These are phyloP conservation scores for Enteromius fasciolatus DNA, from an alignment of 2,797 vertebrate species.

Conservation along the genomic window DNA sequence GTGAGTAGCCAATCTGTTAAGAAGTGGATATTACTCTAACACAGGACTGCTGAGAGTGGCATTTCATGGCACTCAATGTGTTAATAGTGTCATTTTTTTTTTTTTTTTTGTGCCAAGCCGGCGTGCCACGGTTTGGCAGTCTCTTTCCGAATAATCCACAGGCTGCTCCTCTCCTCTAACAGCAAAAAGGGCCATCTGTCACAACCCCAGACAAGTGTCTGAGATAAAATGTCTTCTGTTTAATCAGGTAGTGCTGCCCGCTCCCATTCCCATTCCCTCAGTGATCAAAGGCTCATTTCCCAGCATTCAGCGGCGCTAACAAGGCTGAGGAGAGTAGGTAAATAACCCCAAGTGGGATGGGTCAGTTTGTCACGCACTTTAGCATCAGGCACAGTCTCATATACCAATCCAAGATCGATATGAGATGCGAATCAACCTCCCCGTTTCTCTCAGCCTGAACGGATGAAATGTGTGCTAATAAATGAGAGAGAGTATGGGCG, in stretches of 20 bases:
- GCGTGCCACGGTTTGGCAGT: slow-evolving; percentile 66
- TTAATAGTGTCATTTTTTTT: slow-evolving; percentile 70
- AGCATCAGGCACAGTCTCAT: slow-evolving; percentile 32
- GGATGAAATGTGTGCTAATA: slow-evolving; percentile 53
- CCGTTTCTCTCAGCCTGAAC: slow-evolving; percentile 31
- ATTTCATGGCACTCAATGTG: slow-evolving; percentile 49
- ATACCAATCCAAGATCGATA: slow-evolving; percentile 45
- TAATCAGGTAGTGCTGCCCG: slow-evolving; percentile 55
- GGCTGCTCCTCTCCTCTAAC: slow-evolving; percentile 36
- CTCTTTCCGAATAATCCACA: slow-evolving; percentile 49
- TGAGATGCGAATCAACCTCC: slow-evolving; percentile 48
- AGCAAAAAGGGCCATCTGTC: slow-evolving; percentile 75
- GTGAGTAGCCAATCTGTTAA: slow-evolving; percentile 16
- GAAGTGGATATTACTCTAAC: slow-evolving; percentile 23
- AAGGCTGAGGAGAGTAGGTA: slow-evolving; percentile 42
- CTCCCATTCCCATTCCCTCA: slow-evolving; percentile 48
- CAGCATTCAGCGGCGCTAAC: slow-evolving; percentile 34
- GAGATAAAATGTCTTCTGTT: slow-evolving; percentile 58
- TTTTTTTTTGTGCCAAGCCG: slow-evolving; percentile 68
- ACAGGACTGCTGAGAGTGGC: slow-evolving; percentile 39
- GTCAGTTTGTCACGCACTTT: slow-evolving; percentile 41
- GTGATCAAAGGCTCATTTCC: slow-evolving; percentile 51
- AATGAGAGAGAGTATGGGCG: slow-evolving; percentile 45
- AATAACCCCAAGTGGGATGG: slow-evolving; percentile 39
- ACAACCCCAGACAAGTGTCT: slow-evolving; percentile 62